These are phyloP conservation scores for Bombus pyrosoma DNA, from an alignment of 1,140 invertebrate species.

Conservation along the genomic window DNA sequence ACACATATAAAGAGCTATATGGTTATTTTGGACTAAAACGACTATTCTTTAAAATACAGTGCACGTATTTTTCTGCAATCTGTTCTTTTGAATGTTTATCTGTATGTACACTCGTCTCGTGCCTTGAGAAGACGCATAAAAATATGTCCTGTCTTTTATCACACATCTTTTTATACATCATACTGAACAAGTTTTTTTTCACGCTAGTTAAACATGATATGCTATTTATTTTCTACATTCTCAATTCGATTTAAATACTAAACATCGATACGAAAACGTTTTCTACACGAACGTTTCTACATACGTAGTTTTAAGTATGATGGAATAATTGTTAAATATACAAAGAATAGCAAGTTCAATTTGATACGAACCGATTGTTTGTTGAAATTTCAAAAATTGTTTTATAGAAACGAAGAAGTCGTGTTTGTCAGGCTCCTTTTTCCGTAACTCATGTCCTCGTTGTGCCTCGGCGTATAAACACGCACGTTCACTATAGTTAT, in stretches of 20 bases:
- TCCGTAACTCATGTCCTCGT: conserved; percentile 73
- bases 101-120: not conserved
- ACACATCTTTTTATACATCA: not conserved
- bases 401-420: not conserved
- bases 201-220: not conserved
- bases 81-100: conserved; percentile 16
- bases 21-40: not conserved
- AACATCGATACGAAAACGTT: not conserved
- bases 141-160: conserved; percentile 6
- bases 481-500: conserved; percentile 73
- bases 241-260: not conserved
- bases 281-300: not conserved
- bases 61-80: conserved; percentile 23
- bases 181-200: not conserved
- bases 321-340: not conserved
- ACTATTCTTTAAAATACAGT: not conserved
- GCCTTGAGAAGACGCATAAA: not conserved
- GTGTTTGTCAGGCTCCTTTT: conserved; percentile 52
- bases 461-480: conserved; percentile 70
- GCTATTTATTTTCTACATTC: not conserved
- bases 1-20: not conserved
- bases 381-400: not conserved
- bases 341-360: not conserved
- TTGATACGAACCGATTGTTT: not conserved
- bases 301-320: too few relatives aligned